Conservation (phyloP, 1,140 invertebrate species). For the Eriosoma lanigerum region DNA sequence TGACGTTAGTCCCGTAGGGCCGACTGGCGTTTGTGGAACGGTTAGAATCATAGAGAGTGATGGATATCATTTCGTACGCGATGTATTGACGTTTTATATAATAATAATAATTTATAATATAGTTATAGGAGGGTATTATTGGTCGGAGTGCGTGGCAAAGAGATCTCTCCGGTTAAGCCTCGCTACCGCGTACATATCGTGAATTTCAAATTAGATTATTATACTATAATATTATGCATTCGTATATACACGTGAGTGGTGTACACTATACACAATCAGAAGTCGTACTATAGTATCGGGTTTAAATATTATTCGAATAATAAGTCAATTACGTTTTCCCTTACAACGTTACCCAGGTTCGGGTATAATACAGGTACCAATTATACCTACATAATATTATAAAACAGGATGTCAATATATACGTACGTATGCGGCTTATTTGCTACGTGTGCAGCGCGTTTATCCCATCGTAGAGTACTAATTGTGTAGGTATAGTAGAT, state of each 20-base stretch:
- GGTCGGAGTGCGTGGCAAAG: neutral
- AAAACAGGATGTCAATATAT: too few relatives aligned
- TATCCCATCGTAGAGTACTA: too few relatives aligned
- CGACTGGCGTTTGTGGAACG: too few relatives aligned
- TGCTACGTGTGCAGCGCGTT: too few relatives aligned
- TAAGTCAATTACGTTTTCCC: conserved; percentile 1
- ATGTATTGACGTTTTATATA: neutral
- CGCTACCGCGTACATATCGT: neutral
- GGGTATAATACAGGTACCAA: too few relatives aligned
- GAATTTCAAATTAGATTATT: neutral
- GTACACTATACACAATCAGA: neutral
- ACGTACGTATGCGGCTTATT: too few relatives aligned
- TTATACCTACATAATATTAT: too few relatives aligned
- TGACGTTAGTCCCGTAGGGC: neutral
- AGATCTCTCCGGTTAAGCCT: neutral
- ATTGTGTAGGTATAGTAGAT: too few relatives aligned
- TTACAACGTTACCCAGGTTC: too few relatives aligned
- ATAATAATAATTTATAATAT: neutral
- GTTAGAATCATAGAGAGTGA: neutral
- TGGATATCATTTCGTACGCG: neutral
- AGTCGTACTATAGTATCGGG: neutral
- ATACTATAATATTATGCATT: neutral
- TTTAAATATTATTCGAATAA: conserved; percentile 4
- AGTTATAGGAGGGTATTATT: neutral
- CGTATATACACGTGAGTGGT: too few relatives aligned